phyloP scores from a whole-genome alignment of 2,797 vertebrate genomes.

The Lerista edwardsae region DNA sequence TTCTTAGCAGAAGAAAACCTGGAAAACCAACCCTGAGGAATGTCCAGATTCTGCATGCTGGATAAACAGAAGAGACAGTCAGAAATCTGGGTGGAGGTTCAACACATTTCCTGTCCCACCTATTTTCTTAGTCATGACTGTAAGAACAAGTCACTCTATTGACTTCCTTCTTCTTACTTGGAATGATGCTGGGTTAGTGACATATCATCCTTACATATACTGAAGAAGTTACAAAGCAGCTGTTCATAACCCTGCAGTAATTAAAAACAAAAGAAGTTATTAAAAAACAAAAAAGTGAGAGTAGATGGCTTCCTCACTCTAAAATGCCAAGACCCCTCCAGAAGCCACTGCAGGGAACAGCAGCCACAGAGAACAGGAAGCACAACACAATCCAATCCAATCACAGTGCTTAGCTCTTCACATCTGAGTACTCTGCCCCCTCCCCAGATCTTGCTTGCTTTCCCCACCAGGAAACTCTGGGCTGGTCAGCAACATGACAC shows the following conservation, averaged over 20 bases:
- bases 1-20: not conserved
- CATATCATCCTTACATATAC: not conserved
- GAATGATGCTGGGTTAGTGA: not conserved
- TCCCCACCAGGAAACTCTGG: not conserved
- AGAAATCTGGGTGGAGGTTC: not conserved
- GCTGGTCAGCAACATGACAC: no score
- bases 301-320: not conserved
- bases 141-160: slow-evolving; percentile 5
- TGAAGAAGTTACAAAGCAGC: not conserved
- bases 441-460: not conserved
- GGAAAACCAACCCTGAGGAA: not conserved
- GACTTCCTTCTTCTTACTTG: not conserved
- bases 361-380: not conserved
- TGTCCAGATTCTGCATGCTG: not conserved
- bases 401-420: not conserved
- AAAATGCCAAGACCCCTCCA: no score
- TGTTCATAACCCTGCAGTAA: not conserved
- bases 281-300: not conserved
- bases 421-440: not conserved
- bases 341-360: no score
- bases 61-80: not conserved
- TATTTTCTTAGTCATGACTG: not conserved
- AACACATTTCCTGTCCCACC: not conserved
- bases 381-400: not conserved
- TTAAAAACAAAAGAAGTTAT: not conserved